Evolutionary conservation across 2,113 vertebrate species (phyloP).

Genomic region (Pseudonaja textilis): DNA sequence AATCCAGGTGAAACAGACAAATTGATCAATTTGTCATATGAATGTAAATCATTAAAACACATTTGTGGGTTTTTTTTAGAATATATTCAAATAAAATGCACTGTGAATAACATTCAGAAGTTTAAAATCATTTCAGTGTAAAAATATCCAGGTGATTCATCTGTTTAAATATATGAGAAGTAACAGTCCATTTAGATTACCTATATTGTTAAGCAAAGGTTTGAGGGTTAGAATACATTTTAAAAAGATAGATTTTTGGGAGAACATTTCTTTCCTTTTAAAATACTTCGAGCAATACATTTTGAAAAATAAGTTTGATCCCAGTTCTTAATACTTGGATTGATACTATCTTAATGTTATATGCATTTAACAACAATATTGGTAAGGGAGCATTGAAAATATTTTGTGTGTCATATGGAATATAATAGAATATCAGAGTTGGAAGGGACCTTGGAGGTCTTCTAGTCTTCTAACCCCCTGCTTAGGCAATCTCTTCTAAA

Average conservation of each 20-base stretch:
- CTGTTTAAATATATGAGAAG: background rate
- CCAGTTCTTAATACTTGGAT: background rate
- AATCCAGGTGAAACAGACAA: background rate
- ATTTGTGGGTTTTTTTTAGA: background rate
- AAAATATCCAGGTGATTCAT: background rate
- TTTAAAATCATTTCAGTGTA: background rate
- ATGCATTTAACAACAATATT: background rate
- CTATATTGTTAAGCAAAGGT: background rate
- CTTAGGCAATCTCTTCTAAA: no score
- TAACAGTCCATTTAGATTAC: background rate
- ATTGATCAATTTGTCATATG: background rate
- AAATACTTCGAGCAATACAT: background rate
- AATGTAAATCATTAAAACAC: background rate
- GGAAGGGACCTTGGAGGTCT: no score
- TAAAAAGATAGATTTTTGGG: background rate
- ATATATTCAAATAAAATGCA: background rate
- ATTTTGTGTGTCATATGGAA: no score
- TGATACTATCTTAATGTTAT: background rate
- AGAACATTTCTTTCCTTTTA: background rate
- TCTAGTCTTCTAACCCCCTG: no score
- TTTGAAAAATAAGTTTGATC: background rate
- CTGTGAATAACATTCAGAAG: background rate
- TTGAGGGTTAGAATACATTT: background rate
- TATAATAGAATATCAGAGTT: no score
- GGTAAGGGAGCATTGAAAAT: no score